Evolutionary conservation across 1,140 invertebrate species (phyloP), one percentile per base, ranked within the genome.

Genomic region (Drosophila pandora): DNA sequence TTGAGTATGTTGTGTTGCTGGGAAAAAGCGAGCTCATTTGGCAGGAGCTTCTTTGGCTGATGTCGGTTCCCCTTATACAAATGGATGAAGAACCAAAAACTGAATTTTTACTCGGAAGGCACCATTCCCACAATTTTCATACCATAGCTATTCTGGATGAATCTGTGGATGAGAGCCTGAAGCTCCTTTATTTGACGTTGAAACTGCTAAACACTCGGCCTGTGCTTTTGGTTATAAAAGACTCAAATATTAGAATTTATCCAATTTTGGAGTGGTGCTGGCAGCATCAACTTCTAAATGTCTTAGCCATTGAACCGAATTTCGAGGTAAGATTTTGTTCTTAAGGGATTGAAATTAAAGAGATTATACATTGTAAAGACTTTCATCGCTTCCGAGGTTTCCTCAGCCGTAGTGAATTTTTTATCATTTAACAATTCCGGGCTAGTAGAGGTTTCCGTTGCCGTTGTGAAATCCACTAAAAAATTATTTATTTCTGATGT

Each of bases 241-340:
- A 60, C 0, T 4, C 2, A 0, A 49, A 22, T 9, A 22, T 32
- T 1, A 8, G 12, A 30, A 43, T 64, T 22, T 17, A 52, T 25
- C 5, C 25, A 7, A 9, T 90, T 5, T 34, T 87, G 32, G 47
- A 73, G 32, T 69, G 63, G 53, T 83, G 68, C 48, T 90, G 88
- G 88, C 43, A 68, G 5, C 59, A 73, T 21, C 55, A 83, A 22
- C 47, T 81, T 6, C 48, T 87, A 9, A 90, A 90, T 72, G 87
- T 90, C 0, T 12, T 74, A 17, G 71, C 63, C 0, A 61, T 90
- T 3, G 48, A 54, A 21, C 13, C 34, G 0, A 52, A 90, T 3
- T 90, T 73, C 34, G 32, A 90, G 82, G 88, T 90, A 2, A 50
- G 65, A 25, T 21, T 25, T 23, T 1, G 12, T 9, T 52, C 6